Base-by-base conservation (phyloP, 2,113 vertebrate species). In the Pheucticus melanocephalus region DNA sequence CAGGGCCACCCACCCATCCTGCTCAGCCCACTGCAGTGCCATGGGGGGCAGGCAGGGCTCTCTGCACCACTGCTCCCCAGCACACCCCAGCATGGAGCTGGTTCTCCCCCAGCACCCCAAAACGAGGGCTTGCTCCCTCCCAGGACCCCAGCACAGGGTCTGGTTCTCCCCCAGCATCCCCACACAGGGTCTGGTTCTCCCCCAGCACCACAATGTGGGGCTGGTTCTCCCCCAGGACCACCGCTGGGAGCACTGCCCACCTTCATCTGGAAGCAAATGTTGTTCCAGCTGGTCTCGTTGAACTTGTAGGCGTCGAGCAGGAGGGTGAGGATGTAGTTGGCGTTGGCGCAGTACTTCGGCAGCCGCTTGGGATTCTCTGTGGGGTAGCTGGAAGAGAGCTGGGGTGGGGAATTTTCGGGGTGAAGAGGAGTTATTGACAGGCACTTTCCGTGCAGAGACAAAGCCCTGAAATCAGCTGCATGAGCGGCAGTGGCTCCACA, bases 181-280 rank as follows among this genome's bases (percentile, higher is more conserved):
- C n/a, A n/a, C n/a, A 1, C 0, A 0, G 5, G 4, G 2, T 44
- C 25, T 60, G 44, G 25, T 12, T 60, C 42, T 19, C 5, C 40
- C 20, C 11, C 31, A 25, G 27, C 5, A 47, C n/a, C 48, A 40
- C 53, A 1, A 0, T 0, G 1, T 0, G 3, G 56, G 40, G 8
- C 37, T 66, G 47, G 25, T 18, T 69, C 39, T 31, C 24, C 4
- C 30, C 31, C 31, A 17, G 60, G 0, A 1, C 50, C 1, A 2
- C 33, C 60, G 39, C 78, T 81, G 69, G 12, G 6, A 53, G 61
- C 2, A 3, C 31, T 59, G n/a, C 94, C 88, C 64, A 99, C 99
- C 98, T 98, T 98, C 73, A 98, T 98, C 95, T 98, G 98, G 92
- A 99, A 99, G 90, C 97, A 88, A 69, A 99, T 98, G 59, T 33